Evolutionary conservation across 2,113 vertebrate species (phyloP).

Genomic region (Capra hircus): DNA sequence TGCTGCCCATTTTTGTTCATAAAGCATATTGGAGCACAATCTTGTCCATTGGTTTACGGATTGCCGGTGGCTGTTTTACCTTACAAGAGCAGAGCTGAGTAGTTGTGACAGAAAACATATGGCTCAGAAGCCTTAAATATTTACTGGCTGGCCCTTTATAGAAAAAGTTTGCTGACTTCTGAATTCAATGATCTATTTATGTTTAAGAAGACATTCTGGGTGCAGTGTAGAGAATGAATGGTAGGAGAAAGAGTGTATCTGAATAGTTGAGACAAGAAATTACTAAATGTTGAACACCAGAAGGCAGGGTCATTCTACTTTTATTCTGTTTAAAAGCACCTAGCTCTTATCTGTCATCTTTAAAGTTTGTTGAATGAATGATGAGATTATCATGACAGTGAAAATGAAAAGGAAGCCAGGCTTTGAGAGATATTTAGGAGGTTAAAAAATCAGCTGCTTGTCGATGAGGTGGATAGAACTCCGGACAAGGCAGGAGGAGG

Average conservation of each 20-base stretch:
- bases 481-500: neutral
- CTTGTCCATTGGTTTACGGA: neutral
- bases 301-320: neutral
- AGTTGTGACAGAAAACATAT: neutral
- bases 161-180: neutral
- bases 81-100: conserved; percentile 4
- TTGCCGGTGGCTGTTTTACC: neutral
- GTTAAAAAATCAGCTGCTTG: neutral
- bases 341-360: neutral
- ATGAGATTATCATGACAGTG: neutral
- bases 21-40: neutral
- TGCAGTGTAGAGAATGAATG: neutral
- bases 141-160: neutral
- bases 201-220: neutral
- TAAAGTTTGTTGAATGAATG: neutral
- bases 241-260: neutral
- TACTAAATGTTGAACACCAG: neutral
- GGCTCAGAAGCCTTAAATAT: neutral
- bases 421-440: neutral
- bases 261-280: neutral
- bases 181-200: conserved; percentile 15
- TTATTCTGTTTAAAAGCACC: conserved; percentile 11
- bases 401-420: neutral
- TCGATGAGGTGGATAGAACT: neutral
- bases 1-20: conserved; percentile 24